Conservation (phyloP, 92 coral and sea anemone species). For the Palythoa caribaeorum region DNA sequence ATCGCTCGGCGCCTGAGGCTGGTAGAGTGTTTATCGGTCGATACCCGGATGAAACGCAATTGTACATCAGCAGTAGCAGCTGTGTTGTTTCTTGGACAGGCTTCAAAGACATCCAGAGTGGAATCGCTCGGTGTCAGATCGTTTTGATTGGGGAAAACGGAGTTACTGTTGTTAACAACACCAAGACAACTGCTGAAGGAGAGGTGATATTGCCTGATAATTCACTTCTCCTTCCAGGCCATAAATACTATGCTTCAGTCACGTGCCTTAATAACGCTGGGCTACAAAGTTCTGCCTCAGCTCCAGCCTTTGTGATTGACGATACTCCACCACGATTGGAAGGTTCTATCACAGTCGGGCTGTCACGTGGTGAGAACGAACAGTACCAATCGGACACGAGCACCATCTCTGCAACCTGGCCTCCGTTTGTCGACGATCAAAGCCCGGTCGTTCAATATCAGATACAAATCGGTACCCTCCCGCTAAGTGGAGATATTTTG, state of each 20-base stretch:
- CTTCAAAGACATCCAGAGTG: slow-evolving; percentile 80
- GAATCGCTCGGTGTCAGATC: slow-evolving; percentile 65
- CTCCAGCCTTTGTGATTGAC: slow-evolving; percentile 72
- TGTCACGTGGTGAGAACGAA: slow-evolving; percentile 57
- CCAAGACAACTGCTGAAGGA: slow-evolving; percentile 37
- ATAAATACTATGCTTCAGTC: slow-evolving; percentile 54
- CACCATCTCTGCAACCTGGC: slow-evolving; percentile 68
- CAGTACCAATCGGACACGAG: slow-evolving; percentile 68
- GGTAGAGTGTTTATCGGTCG: slow-evolving; percentile 69
- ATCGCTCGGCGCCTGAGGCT: slow-evolving; percentile 69
- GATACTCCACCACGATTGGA: slow-evolving; percentile 69
- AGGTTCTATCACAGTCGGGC: slow-evolving; percentile 62
- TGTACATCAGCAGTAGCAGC: slow-evolving; percentile 42
- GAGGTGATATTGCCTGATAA: slow-evolving; percentile 1
- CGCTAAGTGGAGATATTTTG: slow-evolving; percentile 65
- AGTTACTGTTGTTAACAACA: slow-evolving; percentile 12
- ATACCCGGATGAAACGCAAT: slow-evolving; percentile 47
- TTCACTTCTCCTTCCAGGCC: slow-evolving; percentile 46
- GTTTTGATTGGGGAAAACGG: slow-evolving; percentile 47
- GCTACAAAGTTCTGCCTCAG: slow-evolving; percentile 53
- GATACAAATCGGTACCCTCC: slow-evolving; percentile 68
- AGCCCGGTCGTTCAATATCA: slow-evolving; percentile 77
- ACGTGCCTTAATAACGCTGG: slow-evolving; percentile 76
- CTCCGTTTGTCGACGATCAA: slow-evolving; percentile 73
- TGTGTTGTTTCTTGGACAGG: slow-evolving; percentile 68